phyloP scores from a whole-genome alignment of 1,140 invertebrate genomes.

The Eulimnadia texana region DNA sequence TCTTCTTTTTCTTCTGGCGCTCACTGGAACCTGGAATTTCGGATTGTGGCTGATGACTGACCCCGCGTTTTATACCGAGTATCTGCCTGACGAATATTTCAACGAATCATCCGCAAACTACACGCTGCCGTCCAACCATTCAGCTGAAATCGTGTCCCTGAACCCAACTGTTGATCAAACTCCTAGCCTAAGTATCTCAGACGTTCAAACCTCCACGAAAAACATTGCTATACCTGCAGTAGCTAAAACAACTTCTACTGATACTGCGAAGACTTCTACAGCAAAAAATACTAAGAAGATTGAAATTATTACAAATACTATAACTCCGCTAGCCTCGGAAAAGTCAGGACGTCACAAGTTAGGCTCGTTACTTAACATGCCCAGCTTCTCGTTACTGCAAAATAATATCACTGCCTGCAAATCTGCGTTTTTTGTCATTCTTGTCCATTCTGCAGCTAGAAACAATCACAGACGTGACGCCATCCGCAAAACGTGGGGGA shows the following conservation, averaged over 20 bases:
- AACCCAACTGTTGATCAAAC: background rate
- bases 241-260: too few species aligned
- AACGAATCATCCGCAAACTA: background rate
- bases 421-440: conserved; percentile 29
- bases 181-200: too few species aligned
- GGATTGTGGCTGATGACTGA: background rate
- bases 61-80: background rate
- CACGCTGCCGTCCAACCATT: background rate
- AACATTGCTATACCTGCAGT: too few species aligned
- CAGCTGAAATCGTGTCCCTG: too few species aligned
- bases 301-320: too few species aligned
- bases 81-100: background rate
- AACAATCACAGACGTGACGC: conserved; percentile 42
- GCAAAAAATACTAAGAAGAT: too few species aligned
- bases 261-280: too few species aligned
- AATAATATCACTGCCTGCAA: background rate
- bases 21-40: background rate
- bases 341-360: background rate
- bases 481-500: conserved; percentile 52
- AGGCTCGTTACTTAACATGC: background rate
- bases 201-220: too few species aligned
- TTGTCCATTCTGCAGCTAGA: conserved; percentile 49
- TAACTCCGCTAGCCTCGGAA: background rate
- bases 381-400: background rate
- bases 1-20: background rate